Conservation (phyloP, 2,797 vertebrate species). For the Falco columbarius region DNA sequence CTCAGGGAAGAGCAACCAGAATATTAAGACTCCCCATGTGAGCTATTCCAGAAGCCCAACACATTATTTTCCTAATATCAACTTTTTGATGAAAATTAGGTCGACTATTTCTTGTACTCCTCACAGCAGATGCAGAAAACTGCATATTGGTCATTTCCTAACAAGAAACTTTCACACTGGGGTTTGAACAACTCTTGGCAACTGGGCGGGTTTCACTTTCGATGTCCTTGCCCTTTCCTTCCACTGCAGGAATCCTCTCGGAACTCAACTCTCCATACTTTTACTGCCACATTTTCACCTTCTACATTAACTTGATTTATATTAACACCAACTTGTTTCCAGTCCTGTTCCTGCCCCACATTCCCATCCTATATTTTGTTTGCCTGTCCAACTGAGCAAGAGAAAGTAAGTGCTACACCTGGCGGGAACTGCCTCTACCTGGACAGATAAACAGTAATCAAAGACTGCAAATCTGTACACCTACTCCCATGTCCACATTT, state of each 20-base stretch:
- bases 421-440: not conserved
- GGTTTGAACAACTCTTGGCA: not conserved
- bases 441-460: not conserved
- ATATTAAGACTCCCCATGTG: not conserved
- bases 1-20: conserved; percentile 24
- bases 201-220: not conserved
- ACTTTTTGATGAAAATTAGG: not conserved
- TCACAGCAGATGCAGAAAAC: not conserved
- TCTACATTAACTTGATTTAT: not conserved
- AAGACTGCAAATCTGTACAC: not conserved
- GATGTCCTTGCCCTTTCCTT: not conserved
- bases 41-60: not conserved
- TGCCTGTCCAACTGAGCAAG: not conserved
- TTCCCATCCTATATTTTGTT: not conserved
- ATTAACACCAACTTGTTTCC: not conserved
- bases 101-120: not conserved
- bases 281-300: not conserved
- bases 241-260: not conserved
- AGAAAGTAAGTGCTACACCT: not conserved
- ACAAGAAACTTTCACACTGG: accelerated
- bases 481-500: not conserved
- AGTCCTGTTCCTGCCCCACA: not conserved
- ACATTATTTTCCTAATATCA: not conserved
- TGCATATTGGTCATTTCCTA: not conserved
- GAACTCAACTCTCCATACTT: not conserved